These are phyloP conservation scores for Synaphobranchus kaupii DNA, from an alignment of 2,797 vertebrate species.

Conservation along the genomic window DNA sequence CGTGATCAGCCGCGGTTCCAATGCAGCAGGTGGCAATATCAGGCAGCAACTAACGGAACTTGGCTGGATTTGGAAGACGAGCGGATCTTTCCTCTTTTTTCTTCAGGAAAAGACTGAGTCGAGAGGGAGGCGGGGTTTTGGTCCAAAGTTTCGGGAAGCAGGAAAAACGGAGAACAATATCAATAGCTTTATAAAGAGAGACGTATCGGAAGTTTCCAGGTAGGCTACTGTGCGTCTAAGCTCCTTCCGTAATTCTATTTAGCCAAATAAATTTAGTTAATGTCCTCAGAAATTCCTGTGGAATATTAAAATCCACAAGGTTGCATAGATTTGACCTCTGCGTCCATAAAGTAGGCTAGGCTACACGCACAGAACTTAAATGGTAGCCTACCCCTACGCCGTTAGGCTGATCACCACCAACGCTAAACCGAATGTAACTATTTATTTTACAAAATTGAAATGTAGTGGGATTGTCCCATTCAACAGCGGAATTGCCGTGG, in stretches of 20 bases:
- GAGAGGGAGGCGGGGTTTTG: slow-evolving; percentile 25
- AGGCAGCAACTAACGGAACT: background rate
- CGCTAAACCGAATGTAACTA: background rate
- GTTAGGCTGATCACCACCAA: background rate
- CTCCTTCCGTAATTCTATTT: background rate
- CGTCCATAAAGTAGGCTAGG: background rate
- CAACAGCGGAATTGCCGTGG: background rate
- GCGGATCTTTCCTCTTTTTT: slow-evolving; percentile 16
- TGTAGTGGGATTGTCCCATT: background rate
- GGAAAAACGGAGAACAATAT: background rate
- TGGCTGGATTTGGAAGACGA: background rate
- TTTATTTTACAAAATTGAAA: background rate
- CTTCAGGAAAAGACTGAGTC: background rate
- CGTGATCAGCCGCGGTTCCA: background rate
- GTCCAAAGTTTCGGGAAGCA: slow-evolving; percentile 17
- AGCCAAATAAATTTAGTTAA: background rate
- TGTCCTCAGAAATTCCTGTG: background rate
- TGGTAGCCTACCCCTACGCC: no score
- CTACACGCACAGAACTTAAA: no score
- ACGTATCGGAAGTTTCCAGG: background rate
- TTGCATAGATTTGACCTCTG: background rate
- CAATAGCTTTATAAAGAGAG: background rate
- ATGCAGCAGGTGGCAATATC: background rate
- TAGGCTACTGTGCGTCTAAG: background rate
- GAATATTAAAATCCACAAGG: background rate